A percentile compares a stretch with the other conserved stretches of the same genome.
phyloP scores from a whole-genome alignment of 2,113 vertebrate species.

The Mormyrus iriodes region DNA sequence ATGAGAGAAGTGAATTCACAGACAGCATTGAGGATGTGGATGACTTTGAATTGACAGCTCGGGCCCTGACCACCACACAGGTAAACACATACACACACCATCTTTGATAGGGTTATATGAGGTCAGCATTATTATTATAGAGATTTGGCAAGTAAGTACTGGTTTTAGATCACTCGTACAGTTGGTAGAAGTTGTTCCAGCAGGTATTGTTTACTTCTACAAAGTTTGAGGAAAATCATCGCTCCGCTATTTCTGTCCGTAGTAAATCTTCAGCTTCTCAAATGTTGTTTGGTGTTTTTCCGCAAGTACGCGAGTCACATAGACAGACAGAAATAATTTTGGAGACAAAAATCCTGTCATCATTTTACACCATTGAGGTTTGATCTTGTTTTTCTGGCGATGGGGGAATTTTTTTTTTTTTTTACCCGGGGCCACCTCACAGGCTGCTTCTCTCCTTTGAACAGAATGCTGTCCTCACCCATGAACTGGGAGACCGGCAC shows the following conservation, averaged over 20 bases:
- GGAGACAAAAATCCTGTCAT: background rate
- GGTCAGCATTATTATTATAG: background rate
- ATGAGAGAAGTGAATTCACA: constrained; percentile 65
- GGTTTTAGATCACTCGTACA: background rate
- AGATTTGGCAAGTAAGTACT: background rate
- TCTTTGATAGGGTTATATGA: background rate
- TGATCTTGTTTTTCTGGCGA: background rate
- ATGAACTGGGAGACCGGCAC: constrained; percentile 9
- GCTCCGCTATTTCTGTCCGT: background rate
- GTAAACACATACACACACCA: constrained; percentile 42
- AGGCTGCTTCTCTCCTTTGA: background rate
- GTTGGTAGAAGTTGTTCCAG: background rate
- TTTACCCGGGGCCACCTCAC: background rate
- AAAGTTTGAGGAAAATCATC: background rate
- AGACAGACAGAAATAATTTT: background rate
- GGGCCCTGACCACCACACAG: constrained; percentile 45
- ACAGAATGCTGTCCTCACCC: constrained; percentile 31
- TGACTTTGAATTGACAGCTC: constrained; percentile 44
- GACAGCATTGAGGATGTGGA: constrained; percentile 73
- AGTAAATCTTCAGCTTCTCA: background rate
- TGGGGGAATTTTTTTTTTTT: background rate
- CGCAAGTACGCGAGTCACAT: background rate
- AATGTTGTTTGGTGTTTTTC: background rate
- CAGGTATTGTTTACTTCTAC: background rate
- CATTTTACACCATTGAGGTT: background rate